Conservation (phyloP, 2,113 vertebrate genomes). For the Apodemus speciosus region DNA sequence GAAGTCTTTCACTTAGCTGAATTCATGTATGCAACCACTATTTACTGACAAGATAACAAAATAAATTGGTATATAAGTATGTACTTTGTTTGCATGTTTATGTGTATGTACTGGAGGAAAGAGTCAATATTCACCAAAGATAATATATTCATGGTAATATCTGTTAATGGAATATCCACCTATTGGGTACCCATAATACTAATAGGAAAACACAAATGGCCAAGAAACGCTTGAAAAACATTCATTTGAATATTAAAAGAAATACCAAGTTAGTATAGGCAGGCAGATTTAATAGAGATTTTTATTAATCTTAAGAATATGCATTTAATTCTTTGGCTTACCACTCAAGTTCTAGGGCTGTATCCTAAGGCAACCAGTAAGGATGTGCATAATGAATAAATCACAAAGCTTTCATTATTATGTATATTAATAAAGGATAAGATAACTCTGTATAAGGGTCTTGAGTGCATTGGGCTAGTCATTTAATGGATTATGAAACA, state of each 20-base stretch:
- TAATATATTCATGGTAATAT: background rate
- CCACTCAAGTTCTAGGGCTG: slow-evolving; percentile 5
- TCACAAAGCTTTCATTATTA: slow-evolving; percentile 45
- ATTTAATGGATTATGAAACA: slow-evolving; percentile 2
- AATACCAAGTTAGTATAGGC: background rate
- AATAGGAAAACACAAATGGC: slow-evolving; percentile 35
- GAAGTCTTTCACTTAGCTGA: background rate
- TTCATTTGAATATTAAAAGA: slow-evolving; percentile 19
- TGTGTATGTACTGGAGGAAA: background rate
- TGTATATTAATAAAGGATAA: slow-evolving; percentile 39
- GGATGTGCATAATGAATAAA: slow-evolving; percentile 31
- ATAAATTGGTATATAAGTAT: background rate
- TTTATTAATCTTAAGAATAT: slow-evolving; percentile 23
- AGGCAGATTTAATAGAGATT: background rate
- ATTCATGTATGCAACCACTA: background rate
- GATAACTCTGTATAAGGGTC: background rate
- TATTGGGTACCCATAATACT: background rate
- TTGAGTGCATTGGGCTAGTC: background rate
- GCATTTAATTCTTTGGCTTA: slow-evolving; percentile 26
- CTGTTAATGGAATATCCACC: background rate
- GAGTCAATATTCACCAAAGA: background rate
- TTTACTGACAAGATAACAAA: background rate
- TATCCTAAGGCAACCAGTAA: slow-evolving; percentile 29
- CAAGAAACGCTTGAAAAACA: slow-evolving; percentile 45
- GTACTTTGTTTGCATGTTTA: background rate